Evolutionary conservation across 2,888 invertebrate species (phyloP), one percentile per base, ranked within the genome.

Genomic region (Glomeris marginata): DNA sequence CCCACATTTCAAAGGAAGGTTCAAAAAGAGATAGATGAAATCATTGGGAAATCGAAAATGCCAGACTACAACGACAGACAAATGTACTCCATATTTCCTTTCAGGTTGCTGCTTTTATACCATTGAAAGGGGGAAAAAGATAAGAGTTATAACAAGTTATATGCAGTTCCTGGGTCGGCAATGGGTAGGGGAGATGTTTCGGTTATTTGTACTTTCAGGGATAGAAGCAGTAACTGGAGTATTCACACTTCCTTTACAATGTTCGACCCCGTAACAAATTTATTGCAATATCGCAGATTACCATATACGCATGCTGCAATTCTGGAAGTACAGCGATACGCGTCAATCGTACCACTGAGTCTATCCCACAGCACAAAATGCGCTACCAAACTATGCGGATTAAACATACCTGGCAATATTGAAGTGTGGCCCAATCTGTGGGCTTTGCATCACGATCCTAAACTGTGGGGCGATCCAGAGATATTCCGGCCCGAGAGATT

Each of bases 361-460:
- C 53, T 42, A 56, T 61, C 54, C 37, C 61, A 60, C 48, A 43
- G 55, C n/a, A 50, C 47, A 6, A 22, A 54, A 15, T 43, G 50
- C 8, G 60, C 62, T 43, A 53, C 59, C 16, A 45, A 44, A 8
- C 55, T 62, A 18, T 51, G 50, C 2, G 60, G 60, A 21, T 60
- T 58, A 45, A 53, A 49, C 0, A 58, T 63, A 35, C 62, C 62
- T 2, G 52, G 54, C n/a, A 56, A 53, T 18, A 52, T 59, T 5
- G 51, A 57, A 13, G 50, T 63, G 16, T 20, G 60, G 10, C 50
- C 57, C 2, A 57, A 58, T 45, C 35, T 63, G 5, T 57, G 55
- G 36, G 59, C 61, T 5, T 58, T 45, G 15, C 45, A 45, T 21
- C 15, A 45, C 21, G 45, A 45, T 45, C 13, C 28, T 4, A 13